Evolutionary conservation across 1,140 invertebrate genomes (phyloP), one percentile per base, ranked within the genome.

Genomic region (Drosophila sucinea): DNA sequence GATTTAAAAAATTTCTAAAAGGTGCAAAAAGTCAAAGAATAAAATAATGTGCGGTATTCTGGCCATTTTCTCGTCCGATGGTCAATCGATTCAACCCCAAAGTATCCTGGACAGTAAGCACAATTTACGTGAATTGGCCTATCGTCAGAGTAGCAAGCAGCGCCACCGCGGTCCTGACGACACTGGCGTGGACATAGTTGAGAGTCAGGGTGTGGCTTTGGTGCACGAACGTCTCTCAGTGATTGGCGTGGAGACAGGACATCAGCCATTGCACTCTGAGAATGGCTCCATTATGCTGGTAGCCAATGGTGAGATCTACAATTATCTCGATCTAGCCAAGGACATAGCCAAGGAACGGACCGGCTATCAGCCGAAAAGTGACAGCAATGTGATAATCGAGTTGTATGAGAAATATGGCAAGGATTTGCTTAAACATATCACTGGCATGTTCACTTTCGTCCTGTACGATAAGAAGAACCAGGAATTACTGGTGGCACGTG

Each of bases 391-490:
- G 7, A 95, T 97, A 41, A 93, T 95, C 27, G 96, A 96, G 79
- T 83, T 96, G 32, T 97, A 96, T 77, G 92, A 94, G 58, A 93
- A 93, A 41, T 94, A 94, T 61, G 95, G 95, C 0, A 93, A 94
- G 17, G 93, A 94, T 11, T 92, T 94, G 55, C 93, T 95, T 0
- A 93, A 93, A 62, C 93, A 94, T 40, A 92, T 97, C 1, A 96
- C 96, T 79, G 97, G 97, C 4, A 97, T 97, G 25, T 98, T 97
- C 93, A 95, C 95, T n/a, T 98, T 98, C 92, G 96, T 95, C 79
- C 91, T 98, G 23, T 92, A 98, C 32, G 97, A 98, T 87, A 93
- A 95, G 0, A 93, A 94, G 58, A 95, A 94, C 29, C 94, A 94
- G 77, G 95, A 94, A 90, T 92, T 98, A 40, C 94, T 95, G 58